Base-by-base conservation (phyloP, 2,888 invertebrate species). In the Cabera pusaria region DNA sequence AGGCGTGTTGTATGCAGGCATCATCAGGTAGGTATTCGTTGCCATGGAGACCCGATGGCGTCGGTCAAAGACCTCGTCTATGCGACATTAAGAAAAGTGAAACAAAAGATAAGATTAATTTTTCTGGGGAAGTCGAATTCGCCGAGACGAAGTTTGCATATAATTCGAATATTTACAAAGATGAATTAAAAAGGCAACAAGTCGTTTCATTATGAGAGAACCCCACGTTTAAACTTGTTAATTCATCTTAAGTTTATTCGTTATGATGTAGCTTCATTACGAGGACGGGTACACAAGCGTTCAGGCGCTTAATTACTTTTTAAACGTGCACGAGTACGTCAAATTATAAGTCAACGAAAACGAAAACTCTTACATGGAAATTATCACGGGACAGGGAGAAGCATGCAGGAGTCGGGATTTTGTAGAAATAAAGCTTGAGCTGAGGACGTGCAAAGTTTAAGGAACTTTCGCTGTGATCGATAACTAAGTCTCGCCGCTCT, bases 51-150 rank as follows among this genome's bases (percentile, higher is more conserved):
- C 83, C 59, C 59, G 56, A 72, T 64, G 72, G 76, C 75, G 73
- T 75, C 78, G 85, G 84, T 80, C 85, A 76, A 73, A 72, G 84
- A 85, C 83, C 87, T 74, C 71, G 56, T 42, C 65, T 76, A 72
- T 77, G 78, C 76, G 81, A 81, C 83, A 74, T 64, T 59, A 59
- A 65, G 59, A 58, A 70, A 72, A 75, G 72, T 68, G 69, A 73
- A 80, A 78, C 72, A 78, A 81, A 67, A 81, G 73, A 70, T 59
- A 3, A 60, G 61, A 71, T 70, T 78, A 75, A 73, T 78, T 74
- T 74, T 74, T 67, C 64, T 61, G 63, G 59, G 52, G 56, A 70
- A 69, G 62, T 73, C 64, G 69, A 72, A 72, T 60, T 22, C 44
- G 47, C 50, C 53, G 56, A 66, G 56, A 53, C 57, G 36, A 49